Evolutionary conservation across 2,797 vertebrate species (phyloP).

Genomic region (Atherinosoma microstoma): DNA sequence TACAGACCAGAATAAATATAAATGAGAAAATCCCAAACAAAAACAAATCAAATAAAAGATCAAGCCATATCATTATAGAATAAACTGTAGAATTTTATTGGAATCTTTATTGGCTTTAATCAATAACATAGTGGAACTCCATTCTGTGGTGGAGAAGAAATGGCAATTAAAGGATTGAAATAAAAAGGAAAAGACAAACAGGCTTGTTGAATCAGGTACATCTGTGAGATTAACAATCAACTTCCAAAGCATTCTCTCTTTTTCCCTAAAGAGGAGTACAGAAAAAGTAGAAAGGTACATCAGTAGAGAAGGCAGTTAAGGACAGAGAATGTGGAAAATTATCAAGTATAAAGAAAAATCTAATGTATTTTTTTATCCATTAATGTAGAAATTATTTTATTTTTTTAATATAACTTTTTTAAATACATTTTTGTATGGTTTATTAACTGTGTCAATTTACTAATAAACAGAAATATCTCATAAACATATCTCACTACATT

Average conservation of each 20-base stretch:
- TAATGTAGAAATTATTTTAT: too few species aligned
- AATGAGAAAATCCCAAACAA: constrained; percentile 9
- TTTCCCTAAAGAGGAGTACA: too few species aligned
- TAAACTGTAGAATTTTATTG: neutral
- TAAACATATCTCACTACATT: too few species aligned
- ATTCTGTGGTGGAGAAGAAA: neutral
- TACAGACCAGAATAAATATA: neutral
- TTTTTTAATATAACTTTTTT: too few species aligned
- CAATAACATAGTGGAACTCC: neutral
- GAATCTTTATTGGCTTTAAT: neutral
- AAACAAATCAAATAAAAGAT: neutral
- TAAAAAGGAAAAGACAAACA: neutral
- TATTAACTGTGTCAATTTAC: too few species aligned
- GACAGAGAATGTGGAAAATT: too few species aligned
- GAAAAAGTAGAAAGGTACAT: too few species aligned
- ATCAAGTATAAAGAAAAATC: too few species aligned
- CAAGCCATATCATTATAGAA: neutral
- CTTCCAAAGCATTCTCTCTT: neutral
- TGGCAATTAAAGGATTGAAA: neutral
- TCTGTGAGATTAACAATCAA: neutral
- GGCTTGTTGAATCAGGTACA: neutral
- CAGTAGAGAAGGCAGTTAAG: too few species aligned
- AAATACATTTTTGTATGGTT: too few species aligned
- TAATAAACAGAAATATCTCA: too few species aligned
- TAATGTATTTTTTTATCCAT: too few species aligned